Conservation (phyloP, 2,113 vertebrate genomes). For the Peromyscus polionotus region DNA sequence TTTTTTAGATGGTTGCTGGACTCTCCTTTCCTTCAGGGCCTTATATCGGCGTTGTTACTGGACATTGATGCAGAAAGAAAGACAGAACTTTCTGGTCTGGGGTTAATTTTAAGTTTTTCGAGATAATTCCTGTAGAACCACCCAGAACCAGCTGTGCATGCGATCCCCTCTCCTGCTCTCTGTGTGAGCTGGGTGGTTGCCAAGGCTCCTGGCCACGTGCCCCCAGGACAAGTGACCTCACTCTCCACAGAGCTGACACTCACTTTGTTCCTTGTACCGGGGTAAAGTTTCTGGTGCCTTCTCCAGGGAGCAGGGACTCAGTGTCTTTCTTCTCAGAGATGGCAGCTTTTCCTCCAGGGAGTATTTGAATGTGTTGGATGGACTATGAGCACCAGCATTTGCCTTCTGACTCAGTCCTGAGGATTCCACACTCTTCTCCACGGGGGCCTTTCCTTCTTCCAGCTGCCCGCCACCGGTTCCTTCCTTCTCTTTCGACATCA, state of each 20-base stretch:
- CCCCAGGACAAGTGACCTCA: too few species aligned
- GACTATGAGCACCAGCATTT: background rate
- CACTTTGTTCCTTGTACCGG: background rate
- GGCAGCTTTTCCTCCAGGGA: background rate
- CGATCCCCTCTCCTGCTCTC: background rate
- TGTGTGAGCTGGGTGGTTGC: background rate
- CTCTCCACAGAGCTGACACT: background rate
- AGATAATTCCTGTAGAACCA: background rate
- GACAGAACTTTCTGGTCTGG: background rate
- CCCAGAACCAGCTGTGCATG: background rate
- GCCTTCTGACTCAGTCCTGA: background rate
- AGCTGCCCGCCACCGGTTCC: background rate
- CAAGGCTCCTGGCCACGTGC: accelerated
- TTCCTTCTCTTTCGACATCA: background rate
- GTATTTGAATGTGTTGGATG: background rate
- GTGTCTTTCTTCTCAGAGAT: background rate
- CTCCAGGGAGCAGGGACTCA: background rate
- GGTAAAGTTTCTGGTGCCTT: background rate
- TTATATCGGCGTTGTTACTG: background rate
- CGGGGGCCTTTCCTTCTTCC: background rate
- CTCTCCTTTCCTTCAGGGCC: background rate
- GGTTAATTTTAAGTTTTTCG: background rate
- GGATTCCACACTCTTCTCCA: background rate
- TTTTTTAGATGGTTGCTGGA: background rate
- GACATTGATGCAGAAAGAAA: background rate